Evolutionary conservation across 2,113 vertebrate species (phyloP).

Genomic region (Pseudopipra pipra): DNA sequence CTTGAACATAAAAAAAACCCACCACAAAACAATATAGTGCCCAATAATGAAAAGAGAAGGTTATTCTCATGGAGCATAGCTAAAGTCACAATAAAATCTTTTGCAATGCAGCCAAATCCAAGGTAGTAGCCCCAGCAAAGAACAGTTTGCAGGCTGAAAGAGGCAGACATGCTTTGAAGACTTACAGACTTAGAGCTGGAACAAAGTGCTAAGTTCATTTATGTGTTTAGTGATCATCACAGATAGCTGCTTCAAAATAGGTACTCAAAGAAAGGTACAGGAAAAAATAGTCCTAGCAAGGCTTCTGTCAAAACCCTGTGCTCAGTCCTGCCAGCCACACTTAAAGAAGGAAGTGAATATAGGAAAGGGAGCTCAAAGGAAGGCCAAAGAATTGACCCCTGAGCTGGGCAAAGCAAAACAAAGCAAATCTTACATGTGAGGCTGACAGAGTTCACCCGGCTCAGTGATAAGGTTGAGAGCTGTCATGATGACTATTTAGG

Average conservation of each 20-base stretch:
- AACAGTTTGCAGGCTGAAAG: neutral
- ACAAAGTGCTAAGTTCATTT: neutral
- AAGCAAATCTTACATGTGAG: constrained; percentile 8
- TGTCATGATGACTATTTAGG: constrained; percentile 9
- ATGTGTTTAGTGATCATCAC: neutral
- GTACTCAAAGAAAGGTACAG: neutral
- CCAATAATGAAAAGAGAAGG: neutral
- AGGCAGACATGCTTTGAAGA: neutral
- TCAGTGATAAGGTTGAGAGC: neutral
- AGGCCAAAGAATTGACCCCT: neutral
- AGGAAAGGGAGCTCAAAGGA: neutral
- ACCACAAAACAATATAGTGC: neutral
- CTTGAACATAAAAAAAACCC: neutral
- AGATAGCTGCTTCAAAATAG: neutral
- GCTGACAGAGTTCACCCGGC: neutral
- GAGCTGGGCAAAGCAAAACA: neutral
- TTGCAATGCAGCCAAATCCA: neutral
- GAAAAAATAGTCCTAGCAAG: neutral
- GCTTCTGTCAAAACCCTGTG: neutral
- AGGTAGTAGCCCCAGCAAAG: neutral
- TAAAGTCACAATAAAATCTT: neutral
- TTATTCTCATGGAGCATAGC: neutral
- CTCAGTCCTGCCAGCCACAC: neutral
- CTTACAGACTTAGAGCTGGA: neutral
- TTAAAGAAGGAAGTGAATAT: neutral